A percentile compares a stretch with the other conserved stretches of the same genome.
Evolutionary conservation across 2,113 vertebrate genomes (phyloP).

Genomic region (Mastomys coucha): DNA sequence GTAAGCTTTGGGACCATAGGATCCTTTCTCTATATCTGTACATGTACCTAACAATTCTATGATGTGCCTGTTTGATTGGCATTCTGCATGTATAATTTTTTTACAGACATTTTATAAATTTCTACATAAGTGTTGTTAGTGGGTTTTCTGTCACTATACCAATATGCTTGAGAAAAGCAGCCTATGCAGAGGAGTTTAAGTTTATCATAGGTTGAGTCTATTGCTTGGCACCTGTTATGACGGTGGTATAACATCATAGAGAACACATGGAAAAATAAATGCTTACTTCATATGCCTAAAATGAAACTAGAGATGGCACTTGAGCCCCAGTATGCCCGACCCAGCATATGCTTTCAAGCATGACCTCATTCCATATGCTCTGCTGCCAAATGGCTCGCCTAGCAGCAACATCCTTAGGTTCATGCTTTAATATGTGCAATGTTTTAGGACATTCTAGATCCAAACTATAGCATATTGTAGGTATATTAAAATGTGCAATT

Average conservation of each 20-base stretch:
- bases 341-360: background rate
- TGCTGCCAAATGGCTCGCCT: background rate
- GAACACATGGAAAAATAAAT: background rate
- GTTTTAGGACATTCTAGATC: too few relatives aligned
- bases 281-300: background rate
- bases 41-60: background rate
- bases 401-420: fast-evolving
- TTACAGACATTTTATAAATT: background rate
- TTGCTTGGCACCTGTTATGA: background rate
- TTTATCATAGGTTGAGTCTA: background rate
- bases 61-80: background rate
- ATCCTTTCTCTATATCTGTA: background rate
- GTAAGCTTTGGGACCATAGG: background rate
- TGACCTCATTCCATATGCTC: background rate
- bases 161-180: background rate
- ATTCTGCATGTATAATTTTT: constrained; percentile 5
- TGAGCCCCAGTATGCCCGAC: too few relatives aligned
- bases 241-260: too few relatives aligned
- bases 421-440: background rate
- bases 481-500: background rate
- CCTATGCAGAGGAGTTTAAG: background rate
- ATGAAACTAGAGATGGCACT: background rate
- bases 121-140: background rate
- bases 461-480: background rate
- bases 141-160: background rate